A percentile compares a stretch with the other conserved stretches of the same genome.
These are phyloP conservation scores for Acyrthosiphon pisum DNA, from an alignment of 1,140 invertebrate genomes.

Conservation along the genomic window DNA sequence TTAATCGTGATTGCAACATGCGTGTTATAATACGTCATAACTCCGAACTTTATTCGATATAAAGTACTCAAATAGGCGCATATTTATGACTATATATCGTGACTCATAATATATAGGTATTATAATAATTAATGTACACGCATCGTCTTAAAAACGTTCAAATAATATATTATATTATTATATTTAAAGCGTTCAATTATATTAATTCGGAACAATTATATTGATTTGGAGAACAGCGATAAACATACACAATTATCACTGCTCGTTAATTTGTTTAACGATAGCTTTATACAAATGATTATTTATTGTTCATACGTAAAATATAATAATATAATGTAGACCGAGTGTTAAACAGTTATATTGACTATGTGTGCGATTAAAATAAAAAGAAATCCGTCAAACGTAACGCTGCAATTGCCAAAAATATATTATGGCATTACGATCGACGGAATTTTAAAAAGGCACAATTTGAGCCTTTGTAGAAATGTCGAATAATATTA, in stretches of 20 bases:
- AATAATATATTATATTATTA: background rate
- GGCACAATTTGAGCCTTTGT: background rate
- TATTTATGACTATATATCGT: too few relatives aligned
- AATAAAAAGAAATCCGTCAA: too few relatives aligned
- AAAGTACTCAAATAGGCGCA: too few relatives aligned
- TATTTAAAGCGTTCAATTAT: background rate
- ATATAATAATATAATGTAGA: background rate
- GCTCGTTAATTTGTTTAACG: background rate
- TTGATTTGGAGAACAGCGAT: background rate
- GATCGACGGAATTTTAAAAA: background rate
- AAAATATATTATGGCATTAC: background rate
- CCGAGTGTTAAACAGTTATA: background rate
- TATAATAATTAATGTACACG: background rate
- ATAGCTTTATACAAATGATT: background rate
- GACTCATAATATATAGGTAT: background rate
- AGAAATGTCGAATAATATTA: background rate
- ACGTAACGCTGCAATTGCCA: too few relatives aligned
- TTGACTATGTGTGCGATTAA: background rate
- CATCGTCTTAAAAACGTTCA: background rate
- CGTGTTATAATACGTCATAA: background rate
- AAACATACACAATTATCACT: background rate
- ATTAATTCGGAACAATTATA: background rate
- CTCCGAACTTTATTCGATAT: too few relatives aligned
- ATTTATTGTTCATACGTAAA: background rate
- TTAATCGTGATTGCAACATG: background rate